Percentiles rank a stretch among this genome's conserved stretches.
Evolutionary conservation across 2,797 vertebrate genomes (phyloP).

Genomic region (Rhinoraja longicauda): DNA sequence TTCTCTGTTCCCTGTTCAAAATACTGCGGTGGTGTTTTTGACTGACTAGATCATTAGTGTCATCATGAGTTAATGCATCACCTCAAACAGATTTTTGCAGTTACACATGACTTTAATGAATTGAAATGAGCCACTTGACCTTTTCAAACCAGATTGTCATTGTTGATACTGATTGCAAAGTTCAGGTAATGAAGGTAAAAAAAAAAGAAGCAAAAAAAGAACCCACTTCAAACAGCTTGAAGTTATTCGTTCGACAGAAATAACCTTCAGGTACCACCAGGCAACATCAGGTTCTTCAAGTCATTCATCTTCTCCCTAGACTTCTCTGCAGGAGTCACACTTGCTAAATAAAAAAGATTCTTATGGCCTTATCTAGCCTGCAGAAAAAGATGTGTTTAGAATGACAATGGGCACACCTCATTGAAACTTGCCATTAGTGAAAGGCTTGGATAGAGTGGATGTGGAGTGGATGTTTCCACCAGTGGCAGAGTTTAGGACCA

Average conservation of each 20-base stretch:
- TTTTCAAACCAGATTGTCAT: neutral
- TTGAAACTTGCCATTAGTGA: no score
- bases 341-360: neutral
- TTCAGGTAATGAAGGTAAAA: neutral
- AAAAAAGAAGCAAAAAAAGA: neutral
- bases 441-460: no score
- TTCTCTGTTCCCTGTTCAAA: no score
- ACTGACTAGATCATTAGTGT: constrained; percentile 4
- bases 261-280: neutral
- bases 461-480: no score
- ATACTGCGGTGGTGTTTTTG: neutral
- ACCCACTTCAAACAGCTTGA: neutral
- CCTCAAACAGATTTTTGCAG: neutral
- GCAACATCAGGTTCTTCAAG: neutral
- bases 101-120: neutral
- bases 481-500: no score
- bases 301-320: neutral
- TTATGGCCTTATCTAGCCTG: neutral
- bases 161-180: constrained; percentile 19
- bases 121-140: constrained; percentile 12
- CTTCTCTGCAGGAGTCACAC: neutral
- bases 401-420: no score
- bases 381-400: neutral
- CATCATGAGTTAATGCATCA: neutral
- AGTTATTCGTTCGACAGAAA: neutral